Conservation (phyloP, 2,113 vertebrate species). For the Erinaceus europaeus region DNA sequence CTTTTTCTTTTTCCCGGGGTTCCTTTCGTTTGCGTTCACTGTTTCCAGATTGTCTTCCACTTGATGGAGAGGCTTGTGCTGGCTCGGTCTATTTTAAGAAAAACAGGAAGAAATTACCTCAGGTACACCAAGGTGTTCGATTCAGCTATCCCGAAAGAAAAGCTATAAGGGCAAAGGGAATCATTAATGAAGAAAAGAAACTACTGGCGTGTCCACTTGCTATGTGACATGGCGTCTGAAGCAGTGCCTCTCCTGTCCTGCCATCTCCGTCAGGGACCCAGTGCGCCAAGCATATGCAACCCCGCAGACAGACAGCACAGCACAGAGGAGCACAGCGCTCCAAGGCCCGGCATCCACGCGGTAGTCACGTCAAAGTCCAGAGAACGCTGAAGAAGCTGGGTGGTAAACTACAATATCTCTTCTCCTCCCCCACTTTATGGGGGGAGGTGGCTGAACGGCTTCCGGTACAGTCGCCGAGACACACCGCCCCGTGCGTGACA, state of each 20-base stretch:
- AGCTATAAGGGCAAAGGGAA: not conserved
- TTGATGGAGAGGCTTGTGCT: conserved; percentile 85
- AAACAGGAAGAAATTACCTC: not conserved
- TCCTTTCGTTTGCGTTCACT: conserved; percentile 93
- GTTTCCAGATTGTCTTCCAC: conserved; percentile 86
- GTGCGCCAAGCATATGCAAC: conserved; percentile 47
- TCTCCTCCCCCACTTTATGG: not conserved
- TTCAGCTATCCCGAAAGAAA: not conserved
- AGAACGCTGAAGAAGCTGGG: conserved; percentile 26
- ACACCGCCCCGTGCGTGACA: no score
- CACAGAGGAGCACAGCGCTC: no score
- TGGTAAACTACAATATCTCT: conserved; percentile 18
- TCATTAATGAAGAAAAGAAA: conserved; percentile 3
- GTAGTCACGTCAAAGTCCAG: not conserved
- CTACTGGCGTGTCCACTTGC: not conserved
- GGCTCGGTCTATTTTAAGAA: conserved; percentile 74
- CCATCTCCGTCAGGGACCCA: no score
- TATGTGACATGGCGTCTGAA: not conserved
- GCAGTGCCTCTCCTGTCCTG: not conserved
- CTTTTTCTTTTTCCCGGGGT: conserved; percentile 88
- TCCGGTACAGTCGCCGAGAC: no score
- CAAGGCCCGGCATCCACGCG: no score
- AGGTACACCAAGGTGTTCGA: not conserved
- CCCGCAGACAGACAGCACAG: no score
- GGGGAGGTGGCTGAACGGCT: no score